Percentiles rank a stretch among this genome's conserved stretches.
phyloP scores from a whole-genome alignment of 2,888 invertebrate species.

The Cremastinae sp. region DNA sequence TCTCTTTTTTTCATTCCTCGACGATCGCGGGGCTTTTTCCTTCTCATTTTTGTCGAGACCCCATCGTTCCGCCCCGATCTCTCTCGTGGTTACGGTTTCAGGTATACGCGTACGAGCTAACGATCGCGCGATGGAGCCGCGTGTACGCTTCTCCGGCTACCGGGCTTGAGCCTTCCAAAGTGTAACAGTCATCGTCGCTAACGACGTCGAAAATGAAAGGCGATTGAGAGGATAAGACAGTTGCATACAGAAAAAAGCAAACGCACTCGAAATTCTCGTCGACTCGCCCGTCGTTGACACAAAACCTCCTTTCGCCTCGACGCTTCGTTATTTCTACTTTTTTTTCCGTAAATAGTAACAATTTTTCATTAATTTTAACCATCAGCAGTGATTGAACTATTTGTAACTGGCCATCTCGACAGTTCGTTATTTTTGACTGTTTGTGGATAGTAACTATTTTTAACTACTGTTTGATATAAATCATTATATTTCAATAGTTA shows the following conservation, averaged over 20 bases:
- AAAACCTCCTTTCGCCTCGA: background rate
- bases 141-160: conserved; percentile 41
- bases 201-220: conserved; percentile 67
- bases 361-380: too few relatives aligned
- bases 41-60: background rate
- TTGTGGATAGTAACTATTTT: too few relatives aligned
- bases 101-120: conserved; percentile 41
- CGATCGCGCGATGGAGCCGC: conserved; percentile 51
- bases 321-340: too few relatives aligned
- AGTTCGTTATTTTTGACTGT: too few relatives aligned
- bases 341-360: too few relatives aligned
- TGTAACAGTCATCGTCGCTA: conserved; percentile 76
- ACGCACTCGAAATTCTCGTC: conserved; percentile 52
- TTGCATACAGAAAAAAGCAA: conserved; percentile 22
- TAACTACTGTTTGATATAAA: too few relatives aligned
- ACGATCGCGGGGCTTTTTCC: background rate
- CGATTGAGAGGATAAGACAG: background rate
- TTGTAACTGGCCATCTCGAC: too few relatives aligned
- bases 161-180: conserved; percentile 62
- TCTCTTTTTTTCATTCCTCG: conserved; percentile 20
- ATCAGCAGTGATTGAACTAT: too few relatives aligned
- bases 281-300: conserved; percentile 28
- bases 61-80: background rate
- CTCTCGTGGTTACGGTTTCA: conserved; percentile 11
- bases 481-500: too few relatives aligned